A percentile compares a stretch with the other conserved stretches of the same genome.
Evolutionary conservation across 1,140 invertebrate genomes (phyloP).

Genomic region (Calliopsis andreniformis): DNA sequence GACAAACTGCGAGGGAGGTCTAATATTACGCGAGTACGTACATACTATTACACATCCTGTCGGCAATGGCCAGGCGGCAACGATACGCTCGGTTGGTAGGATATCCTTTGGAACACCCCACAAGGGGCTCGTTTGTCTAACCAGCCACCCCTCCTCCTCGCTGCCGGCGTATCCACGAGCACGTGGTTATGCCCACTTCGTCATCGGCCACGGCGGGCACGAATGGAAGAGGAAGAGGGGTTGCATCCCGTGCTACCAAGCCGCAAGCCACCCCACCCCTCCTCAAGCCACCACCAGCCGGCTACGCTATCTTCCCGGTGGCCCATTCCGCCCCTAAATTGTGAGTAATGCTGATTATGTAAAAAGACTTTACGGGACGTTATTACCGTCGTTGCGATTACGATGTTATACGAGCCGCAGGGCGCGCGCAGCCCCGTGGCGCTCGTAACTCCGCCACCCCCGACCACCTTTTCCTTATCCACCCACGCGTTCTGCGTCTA

Average conservation of each 20-base stretch:
- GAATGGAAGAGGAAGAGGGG: constrained; percentile 55
- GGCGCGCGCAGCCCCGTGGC: constrained; percentile 57
- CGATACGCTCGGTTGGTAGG: constrained; percentile 74
- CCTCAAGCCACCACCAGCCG: constrained; percentile 8
- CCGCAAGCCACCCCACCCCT: constrained; percentile 57
- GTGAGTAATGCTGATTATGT: constrained; percentile 72
- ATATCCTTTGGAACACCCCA: constrained; percentile 78
- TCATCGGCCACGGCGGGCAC: constrained; percentile 63
- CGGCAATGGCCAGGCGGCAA: constrained; percentile 69
- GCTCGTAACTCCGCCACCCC: constrained; percentile 63
- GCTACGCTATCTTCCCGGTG: constrained; percentile 48
- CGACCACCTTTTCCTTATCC: not conserved
- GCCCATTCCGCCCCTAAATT: constrained; percentile 67
- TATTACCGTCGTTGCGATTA: constrained; percentile 71
- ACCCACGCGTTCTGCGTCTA: constrained; percentile 18
- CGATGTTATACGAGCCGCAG: constrained; percentile 68
- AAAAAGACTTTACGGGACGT: constrained; percentile 73
- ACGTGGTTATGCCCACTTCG: constrained; percentile 74
- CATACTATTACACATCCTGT: constrained; percentile 76
- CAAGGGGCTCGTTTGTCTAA: constrained; percentile 80
- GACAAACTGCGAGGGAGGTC: constrained; percentile 71
- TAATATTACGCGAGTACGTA: constrained; percentile 77
- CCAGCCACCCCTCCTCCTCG: constrained; percentile 58
- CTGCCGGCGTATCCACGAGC: constrained; percentile 63
- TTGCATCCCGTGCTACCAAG: constrained; percentile 42